phyloP scores from a whole-genome alignment of 2,797 vertebrate species.

The Lates japonicus region DNA sequence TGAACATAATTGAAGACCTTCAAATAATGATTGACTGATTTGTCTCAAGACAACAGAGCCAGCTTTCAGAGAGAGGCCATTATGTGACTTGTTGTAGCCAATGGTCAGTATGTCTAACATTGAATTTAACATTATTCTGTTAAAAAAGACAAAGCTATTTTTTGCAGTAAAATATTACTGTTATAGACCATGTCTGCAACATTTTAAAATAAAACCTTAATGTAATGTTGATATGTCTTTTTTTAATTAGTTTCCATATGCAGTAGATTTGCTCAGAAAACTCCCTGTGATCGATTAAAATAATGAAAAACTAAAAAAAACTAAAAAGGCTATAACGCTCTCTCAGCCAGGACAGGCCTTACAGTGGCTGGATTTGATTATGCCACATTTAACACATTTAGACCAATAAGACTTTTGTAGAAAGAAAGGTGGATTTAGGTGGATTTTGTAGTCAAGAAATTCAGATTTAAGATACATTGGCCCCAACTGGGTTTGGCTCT shows the following conservation, averaged over 20 bases:
- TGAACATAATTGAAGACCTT: not conserved
- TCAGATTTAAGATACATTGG: not conserved
- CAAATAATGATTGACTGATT: not conserved
- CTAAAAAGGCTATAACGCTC: not conserved
- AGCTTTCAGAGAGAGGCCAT: not conserved
- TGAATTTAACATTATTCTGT: not conserved
- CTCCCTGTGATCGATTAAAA: not conserved
- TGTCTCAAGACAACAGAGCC: not conserved
- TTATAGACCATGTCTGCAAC: not conserved
- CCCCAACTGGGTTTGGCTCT: not conserved
- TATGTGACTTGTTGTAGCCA: not conserved
- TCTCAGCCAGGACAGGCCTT: not conserved
- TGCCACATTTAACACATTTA: not conserved
- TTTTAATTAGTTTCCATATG: not conserved
- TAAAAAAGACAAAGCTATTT: too few relatives aligned
- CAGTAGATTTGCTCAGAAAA: not conserved
- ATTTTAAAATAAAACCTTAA: not conserved
- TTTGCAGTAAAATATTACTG: not conserved
- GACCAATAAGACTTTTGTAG: not conserved
- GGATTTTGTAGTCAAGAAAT: too few relatives aligned
- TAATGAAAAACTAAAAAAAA: too few relatives aligned
- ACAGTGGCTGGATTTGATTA: not conserved
- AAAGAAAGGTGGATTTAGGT: not conserved
- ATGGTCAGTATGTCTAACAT: not conserved
- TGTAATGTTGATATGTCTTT: not conserved